These are phyloP conservation scores for Globia sparganii DNA, from an alignment of 2,888 invertebrate species.

Conservation along the genomic window DNA sequence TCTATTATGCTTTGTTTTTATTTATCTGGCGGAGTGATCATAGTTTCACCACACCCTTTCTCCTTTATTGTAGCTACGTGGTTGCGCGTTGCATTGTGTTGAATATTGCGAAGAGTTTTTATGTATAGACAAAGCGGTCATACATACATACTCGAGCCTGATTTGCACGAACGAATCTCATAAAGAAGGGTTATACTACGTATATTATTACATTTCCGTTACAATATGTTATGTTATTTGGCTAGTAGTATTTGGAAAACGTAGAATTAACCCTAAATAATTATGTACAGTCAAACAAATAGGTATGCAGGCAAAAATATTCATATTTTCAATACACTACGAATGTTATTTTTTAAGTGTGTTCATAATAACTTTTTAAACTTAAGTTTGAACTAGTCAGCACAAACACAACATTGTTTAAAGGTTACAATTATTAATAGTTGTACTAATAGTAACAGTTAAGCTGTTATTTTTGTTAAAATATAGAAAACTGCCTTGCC, in stretches of 20 bases:
- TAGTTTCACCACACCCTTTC: neutral
- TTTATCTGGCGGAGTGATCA: neutral
- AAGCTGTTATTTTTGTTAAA: neutral
- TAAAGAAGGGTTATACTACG: no score
- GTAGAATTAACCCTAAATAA: no score
- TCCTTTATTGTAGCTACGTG: conserved; percentile 2
- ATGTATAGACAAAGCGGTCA: neutral
- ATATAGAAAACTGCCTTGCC: neutral
- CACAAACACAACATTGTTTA: neutral
- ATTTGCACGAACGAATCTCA: neutral
- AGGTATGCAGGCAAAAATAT: neutral
- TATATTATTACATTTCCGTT: neutral
- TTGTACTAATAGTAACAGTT: neutral
- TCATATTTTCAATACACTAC: neutral
- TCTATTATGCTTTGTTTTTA: neutral
- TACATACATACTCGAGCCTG: no score
- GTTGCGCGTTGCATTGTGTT: conserved; percentile 7
- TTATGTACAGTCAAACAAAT: neutral
- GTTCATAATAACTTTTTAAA: neutral
- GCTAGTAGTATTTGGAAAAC: no score
- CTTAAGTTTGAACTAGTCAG: neutral
- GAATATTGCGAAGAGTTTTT: conserved; percentile 8
- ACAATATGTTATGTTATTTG: neutral
- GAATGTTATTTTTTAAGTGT: neutral
- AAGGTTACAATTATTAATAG: no score